phyloP scores from a whole-genome alignment of 2,113 vertebrate genomes.

The Chloroceryle aenea region DNA sequence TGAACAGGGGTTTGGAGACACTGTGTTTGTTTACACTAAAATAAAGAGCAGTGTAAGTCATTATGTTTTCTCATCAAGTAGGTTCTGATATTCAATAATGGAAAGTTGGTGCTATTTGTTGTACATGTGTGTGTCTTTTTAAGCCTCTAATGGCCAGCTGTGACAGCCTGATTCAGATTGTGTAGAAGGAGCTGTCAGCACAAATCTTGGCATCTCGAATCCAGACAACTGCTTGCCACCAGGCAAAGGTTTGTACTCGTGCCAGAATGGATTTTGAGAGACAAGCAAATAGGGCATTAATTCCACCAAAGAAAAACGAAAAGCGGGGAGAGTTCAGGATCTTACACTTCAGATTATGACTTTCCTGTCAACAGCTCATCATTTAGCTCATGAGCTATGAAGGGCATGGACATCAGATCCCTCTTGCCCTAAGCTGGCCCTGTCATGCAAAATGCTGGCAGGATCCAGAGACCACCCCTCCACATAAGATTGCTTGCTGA shows the following conservation, averaged over 20 bases:
- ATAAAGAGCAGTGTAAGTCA: background rate
- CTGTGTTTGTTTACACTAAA: background rate
- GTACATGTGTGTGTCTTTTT: constrained; percentile 49
- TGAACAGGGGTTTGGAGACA: background rate
- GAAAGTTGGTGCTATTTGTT: constrained; percentile 33
- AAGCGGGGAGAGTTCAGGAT: constrained; percentile 59
- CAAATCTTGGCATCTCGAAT: constrained; percentile 75
- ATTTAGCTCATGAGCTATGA: constrained; percentile 75
- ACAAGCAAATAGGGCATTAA: constrained; percentile 74
- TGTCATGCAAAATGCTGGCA: constrained; percentile 71
- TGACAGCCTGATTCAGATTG: constrained; percentile 73
- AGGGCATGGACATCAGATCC: constrained; percentile 76
- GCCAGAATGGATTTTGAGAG: constrained; percentile 79
- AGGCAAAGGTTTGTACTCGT: constrained; percentile 67
- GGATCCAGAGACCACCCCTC: constrained; percentile 47
- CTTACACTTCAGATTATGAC: constrained; percentile 56
- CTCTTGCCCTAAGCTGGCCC: constrained; percentile 74
- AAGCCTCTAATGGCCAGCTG: constrained; percentile 75
- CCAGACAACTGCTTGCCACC: constrained; percentile 78
- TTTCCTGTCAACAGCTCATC: constrained; percentile 76
- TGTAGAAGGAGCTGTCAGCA: constrained; percentile 79
- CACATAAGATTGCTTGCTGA: constrained; percentile 66
- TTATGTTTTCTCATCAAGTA: background rate
- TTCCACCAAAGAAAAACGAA: constrained; percentile 71
- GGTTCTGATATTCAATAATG: constrained; percentile 12